Evolutionary conservation across 2,888 invertebrate genomes (phyloP).

Genomic region (Hirtodrosophila alboralis): DNA sequence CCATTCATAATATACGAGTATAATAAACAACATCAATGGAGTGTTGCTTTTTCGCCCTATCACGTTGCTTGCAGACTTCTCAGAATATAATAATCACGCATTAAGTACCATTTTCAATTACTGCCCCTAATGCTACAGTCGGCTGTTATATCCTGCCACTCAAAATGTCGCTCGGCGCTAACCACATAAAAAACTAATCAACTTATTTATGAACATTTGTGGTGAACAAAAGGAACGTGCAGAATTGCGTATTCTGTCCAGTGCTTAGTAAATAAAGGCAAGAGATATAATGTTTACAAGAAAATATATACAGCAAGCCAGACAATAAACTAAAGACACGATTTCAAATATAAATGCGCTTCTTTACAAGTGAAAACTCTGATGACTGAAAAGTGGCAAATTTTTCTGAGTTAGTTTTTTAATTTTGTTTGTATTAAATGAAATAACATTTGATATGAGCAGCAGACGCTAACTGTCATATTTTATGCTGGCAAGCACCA

Average conservation of each 20-base stretch:
- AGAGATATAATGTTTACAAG: constrained; percentile 12
- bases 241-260: constrained; percentile 65
- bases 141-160: constrained; percentile 34
- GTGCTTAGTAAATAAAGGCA: constrained; percentile 31
- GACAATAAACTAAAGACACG: constrained; percentile 36
- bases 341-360: constrained; percentile 6
- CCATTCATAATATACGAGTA: constrained; percentile 34
- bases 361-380: constrained; percentile 23
- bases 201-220: constrained; percentile 77
- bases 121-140: constrained; percentile 46
- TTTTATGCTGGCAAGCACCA: constrained; percentile 37
- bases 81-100: constrained; percentile 71
- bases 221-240: constrained; percentile 74
- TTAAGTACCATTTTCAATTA: constrained; percentile 75
- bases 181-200: constrained; percentile 76
- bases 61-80: constrained; percentile 51
- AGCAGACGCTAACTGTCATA: constrained; percentile 46
- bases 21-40: constrained; percentile 46
- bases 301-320: constrained; percentile 13
- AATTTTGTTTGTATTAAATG: constrained; percentile 50
- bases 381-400: constrained; percentile 12
- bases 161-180: constrained; percentile 45
- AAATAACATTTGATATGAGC: constrained; percentile 54
- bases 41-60: constrained; percentile 52
- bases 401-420: constrained; percentile 37